phyloP scores from a whole-genome alignment of 2,888 invertebrate genomes.

The Cheilosia pagana region DNA sequence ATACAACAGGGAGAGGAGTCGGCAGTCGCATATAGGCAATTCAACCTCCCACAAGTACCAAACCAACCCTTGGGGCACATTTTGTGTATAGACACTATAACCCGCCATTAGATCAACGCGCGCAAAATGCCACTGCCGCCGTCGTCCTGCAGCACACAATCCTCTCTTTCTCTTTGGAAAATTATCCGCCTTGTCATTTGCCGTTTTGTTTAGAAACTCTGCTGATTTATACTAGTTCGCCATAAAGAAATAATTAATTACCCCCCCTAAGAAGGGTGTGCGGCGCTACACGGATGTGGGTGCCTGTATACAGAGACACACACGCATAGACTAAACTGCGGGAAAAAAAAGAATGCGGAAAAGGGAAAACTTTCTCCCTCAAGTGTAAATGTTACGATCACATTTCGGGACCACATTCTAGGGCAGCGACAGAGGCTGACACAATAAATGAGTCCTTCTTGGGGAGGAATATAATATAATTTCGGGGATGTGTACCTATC shows the following conservation, averaged over 20 bases:
- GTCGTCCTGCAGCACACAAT: background rate
- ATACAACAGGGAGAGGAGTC: conserved; percentile 23
- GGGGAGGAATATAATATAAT: conserved; percentile 10
- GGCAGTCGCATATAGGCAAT: conserved; percentile 12
- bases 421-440: conserved; percentile 22
- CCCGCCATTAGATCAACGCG: conserved; percentile 43
- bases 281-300: background rate
- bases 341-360: background rate
- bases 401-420: conserved; percentile 49
- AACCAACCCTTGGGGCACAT: conserved; percentile 34
- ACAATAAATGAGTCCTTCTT: conserved; percentile 49
- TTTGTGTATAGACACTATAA: conserved; percentile 47
- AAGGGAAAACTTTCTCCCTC: conserved; percentile 39
- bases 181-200: conserved; percentile 62
- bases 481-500: background rate
- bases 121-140: conserved; percentile 24
- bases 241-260: conserved; percentile 69
- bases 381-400: conserved; percentile 59
- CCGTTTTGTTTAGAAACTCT: conserved; percentile 62
- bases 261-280: conserved; percentile 30
- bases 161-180: conserved; percentile 6
- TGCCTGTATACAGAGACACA: background rate
- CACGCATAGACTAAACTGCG: background rate
- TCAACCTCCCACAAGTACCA: conserved; percentile 5
- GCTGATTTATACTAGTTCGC: conserved; percentile 63